Base-by-base conservation (phyloP, 2,113 vertebrate genomes). In the Heterotis niloticus region DNA sequence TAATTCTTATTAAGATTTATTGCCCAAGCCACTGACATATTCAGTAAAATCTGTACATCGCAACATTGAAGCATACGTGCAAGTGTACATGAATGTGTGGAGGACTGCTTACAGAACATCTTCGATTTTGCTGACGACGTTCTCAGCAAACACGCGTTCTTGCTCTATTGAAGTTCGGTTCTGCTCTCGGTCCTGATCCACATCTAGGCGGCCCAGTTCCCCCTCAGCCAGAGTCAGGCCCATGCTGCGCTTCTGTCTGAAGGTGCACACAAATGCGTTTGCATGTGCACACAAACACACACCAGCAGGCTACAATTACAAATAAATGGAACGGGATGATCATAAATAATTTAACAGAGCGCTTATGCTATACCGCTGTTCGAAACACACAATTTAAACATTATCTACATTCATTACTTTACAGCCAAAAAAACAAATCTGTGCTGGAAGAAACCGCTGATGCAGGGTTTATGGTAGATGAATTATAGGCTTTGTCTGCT, bases 211-310 rank as follows among this genome's bases (percentile, higher is more conserved):
- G 76, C 76, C 88, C 18, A 95, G 83, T 44, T 95, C 94, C 0
- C 86, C 91, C 82, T 94, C 94, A 5, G 92, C 94, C 86, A 94
- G 82, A 0, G 94, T 94, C 83, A 95, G 79, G 0, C 93, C 94
- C 94, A 95, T 95, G 68, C 92, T 98, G 81, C 95, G 93, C 76
- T 98, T 99, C 90, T 99, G 97, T 90, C 97, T 99, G 79, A 29
- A 89, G 5, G 23, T 4, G 12, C 7, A 26, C 60, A 66, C 34
- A 54, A 29, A 23, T 18, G 7, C 0, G 11, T 29, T 5, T 29
- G 54, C 60, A 51, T 7, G 17, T 10, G 17, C 67, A 29, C 26
- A 28, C 67, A 69, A 23, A 69, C 67, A 69, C 67, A 69, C 56
- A 68, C 9, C 57, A 59, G 13, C 34, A 44, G 3, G 34, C 34